Conservation (phyloP, 1,140 invertebrate species). For the Drosophila grimshawi region DNA sequence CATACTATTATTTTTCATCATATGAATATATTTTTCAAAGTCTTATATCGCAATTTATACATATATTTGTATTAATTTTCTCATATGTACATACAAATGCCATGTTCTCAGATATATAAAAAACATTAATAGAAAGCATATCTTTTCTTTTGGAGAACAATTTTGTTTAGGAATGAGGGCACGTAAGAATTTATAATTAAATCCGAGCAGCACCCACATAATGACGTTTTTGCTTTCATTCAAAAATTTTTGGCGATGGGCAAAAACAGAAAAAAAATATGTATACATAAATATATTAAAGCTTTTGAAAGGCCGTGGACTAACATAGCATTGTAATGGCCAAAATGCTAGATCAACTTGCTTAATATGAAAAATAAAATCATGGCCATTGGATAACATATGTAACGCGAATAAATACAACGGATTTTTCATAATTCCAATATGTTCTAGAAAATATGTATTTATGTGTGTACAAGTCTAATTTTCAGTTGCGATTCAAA, state of each 20-base stretch:
- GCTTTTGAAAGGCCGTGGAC: conserved; percentile 42
- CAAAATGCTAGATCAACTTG: conserved; percentile 50
- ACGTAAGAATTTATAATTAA: conserved; percentile 50
- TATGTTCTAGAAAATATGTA: conserved; percentile 44
- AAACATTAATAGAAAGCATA: background rate
- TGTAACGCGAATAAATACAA: conserved; percentile 46
- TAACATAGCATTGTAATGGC: conserved; percentile 40
- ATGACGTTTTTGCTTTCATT: conserved; percentile 73
- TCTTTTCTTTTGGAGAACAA: conserved; percentile 41
- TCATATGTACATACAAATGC: background rate
- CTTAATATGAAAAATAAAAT: conserved; percentile 72
- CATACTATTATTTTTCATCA: too few relatives aligned
- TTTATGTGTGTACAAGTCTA: conserved; percentile 23
- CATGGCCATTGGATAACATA: conserved; percentile 58
- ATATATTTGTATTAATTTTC: background rate
- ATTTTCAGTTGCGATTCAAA: conserved; percentile 23
- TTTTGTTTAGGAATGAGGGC: conserved; percentile 29
- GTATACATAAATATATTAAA: conserved; percentile 4
- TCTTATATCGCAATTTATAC: too few relatives aligned
- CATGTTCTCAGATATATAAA: background rate
- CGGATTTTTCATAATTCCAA: conserved; percentile 75
- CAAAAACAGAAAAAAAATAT: conserved; percentile 37
- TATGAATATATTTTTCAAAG: too few relatives aligned
- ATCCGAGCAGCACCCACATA: conserved; percentile 57
- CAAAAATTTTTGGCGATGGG: conserved; percentile 42